Evolutionary conservation across 2,888 invertebrate genomes (phyloP), one percentile per base, ranked within the genome.

Genomic region (Cantharis rufa): DNA sequence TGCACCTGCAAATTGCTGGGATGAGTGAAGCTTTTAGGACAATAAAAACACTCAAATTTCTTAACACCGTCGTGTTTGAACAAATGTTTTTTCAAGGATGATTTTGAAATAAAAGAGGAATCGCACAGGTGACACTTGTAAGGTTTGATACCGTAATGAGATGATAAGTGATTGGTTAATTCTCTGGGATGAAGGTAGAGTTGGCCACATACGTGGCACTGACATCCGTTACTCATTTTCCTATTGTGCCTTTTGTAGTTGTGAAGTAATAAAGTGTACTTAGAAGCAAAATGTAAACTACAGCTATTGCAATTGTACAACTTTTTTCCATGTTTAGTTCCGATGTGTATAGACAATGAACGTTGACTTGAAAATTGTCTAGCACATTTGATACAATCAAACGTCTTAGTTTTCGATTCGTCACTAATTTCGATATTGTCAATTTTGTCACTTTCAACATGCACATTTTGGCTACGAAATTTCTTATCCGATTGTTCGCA

Each of bases 181-280:
- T 82, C 80, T 10, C 80, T 72, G 16, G 76, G 76, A 70, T 76
- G 81, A 9, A 80, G 80, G 61, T 81, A 82, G 10, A 80, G 74
- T 71, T 79, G 80, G 10, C 83, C 81, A 64, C 84, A 84, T 62
- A 82, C 71, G 63, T 84, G 80, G 69, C 84, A 84, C 69, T 82
- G 82, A 28, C 79, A 76, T 15, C 21, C 18, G 24, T 73, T 77
- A 62, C 69, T 66, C 1, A 18, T 24, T 27, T 69, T 72, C 15
- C 62, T 62, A 62, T 72, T 72, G 61, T 78, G 78, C n/a, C 70
- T 78, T 70, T 71, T 76, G 24, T 48, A 28, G 21, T 15, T 72
- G 24, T 76, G 78, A 2, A 76, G n/a, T 15, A 74, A 15, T 24
- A 76, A 62, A 13, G 73, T 62, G 69, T 73, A 64, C 62, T 76